Evolutionary conservation across 2,113 vertebrate genomes (phyloP), one percentile per base, ranked within the genome.

Genomic region (Carassius gibelio): DNA sequence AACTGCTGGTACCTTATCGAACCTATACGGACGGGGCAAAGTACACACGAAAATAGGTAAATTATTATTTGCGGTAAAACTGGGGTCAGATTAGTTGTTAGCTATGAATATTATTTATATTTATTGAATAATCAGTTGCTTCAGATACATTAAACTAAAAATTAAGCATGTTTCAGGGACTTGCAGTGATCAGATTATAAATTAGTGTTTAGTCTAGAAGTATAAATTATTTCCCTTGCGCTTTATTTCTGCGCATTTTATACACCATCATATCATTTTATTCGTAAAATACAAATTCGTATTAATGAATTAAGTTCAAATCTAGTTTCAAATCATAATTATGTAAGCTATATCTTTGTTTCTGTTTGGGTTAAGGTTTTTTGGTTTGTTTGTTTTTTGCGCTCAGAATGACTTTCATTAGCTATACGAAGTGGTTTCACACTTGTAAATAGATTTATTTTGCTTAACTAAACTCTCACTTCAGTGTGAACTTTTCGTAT

Each of bases 371-470:
- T 26, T 48, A 17, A 64, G n/a, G 3, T 77, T 52, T 45, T 34
- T 30, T 1, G 30, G 30, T 30, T 30, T 30, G 30, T 30, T 30
- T 30, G 2, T 30, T 30, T 30, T 15, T 14, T 77, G 23, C 42
- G 36, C 4, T 34, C 26, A 81, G 23, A 79, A 42, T 62, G 3
- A 74, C 34, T 42, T 86, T 76, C 52, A 81, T 88, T 86, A 48
- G 84, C 75, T 9, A 15, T 36, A 34, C 78, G 82, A 84, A 85
- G 55, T 78, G 57, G 79, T 69, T 85, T 87, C 75, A 87, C 88
- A 85, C 88, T 85, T 89, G 85, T 75, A 87, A 89, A 87, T 42
- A 69, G 85, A 59, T 89, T 85, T 85, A 83, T 85, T 89, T 87
- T 87, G 55, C 88, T 85, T 82, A 87, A 82, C 21, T 68, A 68